A percentile compares a stretch with the other conserved stretches of the same genome.
Evolutionary conservation across 2,797 vertebrate species (phyloP).

Genomic region (Rhinatrema bivittatum): DNA sequence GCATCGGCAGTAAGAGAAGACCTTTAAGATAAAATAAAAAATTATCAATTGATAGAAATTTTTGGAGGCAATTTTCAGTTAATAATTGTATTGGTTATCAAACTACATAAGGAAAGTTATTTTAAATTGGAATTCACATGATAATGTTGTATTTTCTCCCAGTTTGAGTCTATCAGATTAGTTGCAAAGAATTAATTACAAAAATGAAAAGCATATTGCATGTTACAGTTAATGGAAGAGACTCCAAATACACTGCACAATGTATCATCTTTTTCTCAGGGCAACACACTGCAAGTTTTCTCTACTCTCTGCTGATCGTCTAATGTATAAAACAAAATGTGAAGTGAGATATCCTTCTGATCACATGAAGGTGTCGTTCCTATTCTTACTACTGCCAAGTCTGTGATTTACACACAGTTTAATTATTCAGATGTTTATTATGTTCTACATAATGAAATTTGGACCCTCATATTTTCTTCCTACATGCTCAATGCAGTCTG

Average conservation of each 20-base stretch:
- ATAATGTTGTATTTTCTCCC: slow-evolving; percentile 10
- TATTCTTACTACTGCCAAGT: slow-evolving; percentile 60
- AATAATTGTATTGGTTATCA: too few relatives aligned
- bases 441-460: slow-evolving; percentile 81
- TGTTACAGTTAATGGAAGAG: slow-evolving; percentile 34
- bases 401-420: slow-evolving; percentile 74
- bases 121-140: slow-evolving; percentile 16
- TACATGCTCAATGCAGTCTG: slow-evolving; percentile 65
- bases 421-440: slow-evolving; percentile 88
- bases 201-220: slow-evolving; percentile 22
- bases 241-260: slow-evolving; percentile 19
- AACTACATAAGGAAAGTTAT: too few relatives aligned
- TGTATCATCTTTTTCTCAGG: slow-evolving; percentile 22
- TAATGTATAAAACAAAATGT: slow-evolving; percentile 26
- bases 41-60: slow-evolving; percentile 1
- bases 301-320: slow-evolving; percentile 30
- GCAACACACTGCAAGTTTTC: slow-evolving; percentile 30
- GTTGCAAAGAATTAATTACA: slow-evolving; percentile 11
- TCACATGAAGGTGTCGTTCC: slow-evolving; percentile 56
- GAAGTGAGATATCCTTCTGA: slow-evolving; percentile 33
- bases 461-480: slow-evolving; percentile 75
- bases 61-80: too few relatives aligned
- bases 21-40: not conserved
- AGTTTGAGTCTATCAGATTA: slow-evolving; percentile 15
- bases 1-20: not conserved